Evolutionary conservation across 2,113 vertebrate genomes (phyloP), one percentile per base, ranked within the genome.

Genomic region (Engraulis encrasicolus): DNA sequence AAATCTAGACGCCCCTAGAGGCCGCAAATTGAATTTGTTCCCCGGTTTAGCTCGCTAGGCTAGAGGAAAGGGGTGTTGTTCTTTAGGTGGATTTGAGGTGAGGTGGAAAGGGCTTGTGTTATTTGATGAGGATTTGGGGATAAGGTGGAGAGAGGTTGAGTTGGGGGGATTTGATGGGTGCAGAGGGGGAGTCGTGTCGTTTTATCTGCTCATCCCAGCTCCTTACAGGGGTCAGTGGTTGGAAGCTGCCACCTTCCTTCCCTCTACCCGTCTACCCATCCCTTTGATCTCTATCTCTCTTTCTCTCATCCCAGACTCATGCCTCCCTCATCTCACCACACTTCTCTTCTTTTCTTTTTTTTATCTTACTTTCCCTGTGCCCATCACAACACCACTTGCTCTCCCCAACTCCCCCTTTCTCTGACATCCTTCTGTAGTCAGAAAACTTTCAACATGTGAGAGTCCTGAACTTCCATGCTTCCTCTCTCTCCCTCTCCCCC

Each of bases 401-500:
- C 18, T 50, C 49, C 48, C 45, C 23, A 37, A 27, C 9, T 49
- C 20, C 2, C n/a, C 12, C 45, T 40, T 1, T 15, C 27, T 48
- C 27, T 71, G 61, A 71, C 71, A 36, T 49, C 5, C 66, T 40
- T 81, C 45, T 71, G 61, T 71, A 71, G 61, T 71, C 61, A 18
- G 27, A 71, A 71, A 71, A 71, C 23, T 31, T 71, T 34, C 1
- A 71, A 71, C 27, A 71, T 71, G 27, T 71, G 61, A 17, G 61
- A 66, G 23, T n/a, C 58, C 58, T 58, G 52, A 58, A 58, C 52
- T 78, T n/a, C n/a, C n/a, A n/a, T n/a, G n/a, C n/a, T n/a, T n/a
- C n/a, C n/a, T n/a, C n/a, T n/a, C n/a, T n/a, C n/a, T n/a, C 49
- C 2, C 54, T 37, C 7, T 79, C 50, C 52, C 15, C n/a, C 23